Evolutionary conservation across 2,113 vertebrate genomes (phyloP), one percentile per base, ranked within the genome.

Genomic region (Macquaria australasica): DNA sequence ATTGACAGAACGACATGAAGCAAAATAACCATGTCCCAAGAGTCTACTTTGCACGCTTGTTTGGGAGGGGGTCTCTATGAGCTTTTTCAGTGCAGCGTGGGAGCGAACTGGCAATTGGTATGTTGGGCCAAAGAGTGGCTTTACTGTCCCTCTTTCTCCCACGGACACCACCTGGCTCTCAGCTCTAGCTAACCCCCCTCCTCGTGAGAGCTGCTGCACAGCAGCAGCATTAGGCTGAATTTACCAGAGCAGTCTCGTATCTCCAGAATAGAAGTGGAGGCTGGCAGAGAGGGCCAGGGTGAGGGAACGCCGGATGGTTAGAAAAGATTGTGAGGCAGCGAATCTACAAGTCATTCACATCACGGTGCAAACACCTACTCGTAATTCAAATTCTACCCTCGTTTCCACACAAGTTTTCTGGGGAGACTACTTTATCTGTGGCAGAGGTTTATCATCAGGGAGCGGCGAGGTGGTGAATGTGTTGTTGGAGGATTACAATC

Each of bases 131-230:
- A 67, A 78, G 66, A 77, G 73, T 66, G 64, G 77, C 78, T 88
- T 90, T 87, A 86, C 63, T 76, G 88, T 81, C 71, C 79, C 45
- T 43, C 64, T 72, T 68, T 88, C 68, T 88, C 91, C 80, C 82
- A 86, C 64, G 43, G 82, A 84, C 70, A 67, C 86, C 82, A 87
- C 82, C 86, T 91, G 84, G 76, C 87, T 80, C 81, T 28, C 3
- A 8, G 68, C 76, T 85, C 28, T 48, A 10, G 20, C 84, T 76
- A 69, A 66, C 74, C 71, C 66, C 37, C 31, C 56, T 31, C 37
- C 56, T 50, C n/a, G 41, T 80, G 67, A 78, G 72, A 81, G 70
- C 85, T 64, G 66, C 37, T 83, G 55, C 50, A 81, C 45, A 31
- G 28, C 28, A 18, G 66, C 60, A 69, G 64, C 31, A 59, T 87